Evolutionary conservation across 2,797 vertebrate genomes (phyloP).

Genomic region (Gymnoscopelus braueri): DNA sequence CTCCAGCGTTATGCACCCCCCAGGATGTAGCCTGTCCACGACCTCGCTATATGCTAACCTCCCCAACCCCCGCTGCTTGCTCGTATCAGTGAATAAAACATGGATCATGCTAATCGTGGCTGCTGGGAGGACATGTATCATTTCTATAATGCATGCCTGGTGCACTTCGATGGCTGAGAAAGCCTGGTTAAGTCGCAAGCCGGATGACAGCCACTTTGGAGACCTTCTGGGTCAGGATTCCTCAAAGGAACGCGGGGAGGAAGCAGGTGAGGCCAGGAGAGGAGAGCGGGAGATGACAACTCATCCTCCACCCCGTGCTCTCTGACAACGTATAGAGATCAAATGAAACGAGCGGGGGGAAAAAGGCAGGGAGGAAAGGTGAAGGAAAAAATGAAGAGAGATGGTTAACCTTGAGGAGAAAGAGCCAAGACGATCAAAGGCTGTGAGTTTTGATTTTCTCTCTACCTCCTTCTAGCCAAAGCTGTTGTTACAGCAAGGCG

Average conservation of each 20-base stretch:
- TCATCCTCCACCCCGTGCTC: neutral
- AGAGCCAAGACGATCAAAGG: too few species aligned
- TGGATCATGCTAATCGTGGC: constrained; percentile 38
- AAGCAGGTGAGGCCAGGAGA: constrained; percentile 4
- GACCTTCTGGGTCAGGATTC: constrained; percentile 18
- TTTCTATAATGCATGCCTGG: constrained; percentile 16
- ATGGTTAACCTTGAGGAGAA: too few species aligned
- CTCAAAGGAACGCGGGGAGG: constrained; percentile 4
- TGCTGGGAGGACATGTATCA: constrained; percentile 17
- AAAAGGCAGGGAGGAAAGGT: neutral
- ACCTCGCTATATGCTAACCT: constrained; percentile 17
- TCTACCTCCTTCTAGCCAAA: too few species aligned
- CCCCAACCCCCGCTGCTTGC: neutral
- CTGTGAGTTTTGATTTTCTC: too few species aligned
- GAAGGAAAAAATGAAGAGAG: neutral
- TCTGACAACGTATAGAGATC: neutral
- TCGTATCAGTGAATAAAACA: constrained; percentile 10
- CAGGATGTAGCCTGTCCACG: neutral
- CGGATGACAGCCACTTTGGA: constrained; percentile 42
- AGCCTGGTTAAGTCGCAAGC: constrained; percentile 34
- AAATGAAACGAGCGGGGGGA: neutral
- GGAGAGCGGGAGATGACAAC: neutral
- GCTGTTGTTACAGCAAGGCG: too few species aligned
- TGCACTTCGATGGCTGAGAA: constrained; percentile 12
- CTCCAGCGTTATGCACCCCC: constrained; percentile 3